Evolutionary conservation across 2,113 vertebrate species (phyloP).

Genomic region (Gorsachius goisagi): DNA sequence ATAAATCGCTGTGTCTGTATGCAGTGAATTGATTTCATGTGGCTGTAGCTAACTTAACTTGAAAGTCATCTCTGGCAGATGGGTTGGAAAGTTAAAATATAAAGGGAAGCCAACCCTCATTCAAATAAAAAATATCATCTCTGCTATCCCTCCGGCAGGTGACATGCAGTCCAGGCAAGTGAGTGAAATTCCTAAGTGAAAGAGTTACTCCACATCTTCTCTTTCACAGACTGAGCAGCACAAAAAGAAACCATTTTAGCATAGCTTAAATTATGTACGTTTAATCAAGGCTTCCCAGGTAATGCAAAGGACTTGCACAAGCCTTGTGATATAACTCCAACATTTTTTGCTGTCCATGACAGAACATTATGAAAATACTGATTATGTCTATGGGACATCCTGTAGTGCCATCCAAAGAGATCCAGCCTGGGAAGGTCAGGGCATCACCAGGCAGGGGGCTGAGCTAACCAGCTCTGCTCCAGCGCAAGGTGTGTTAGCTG

Average conservation of each 20-base stretch:
- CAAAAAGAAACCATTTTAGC: neutral
- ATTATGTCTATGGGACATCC: neutral
- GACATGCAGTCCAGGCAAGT: neutral
- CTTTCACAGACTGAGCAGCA: neutral
- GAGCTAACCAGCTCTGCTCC: neutral
- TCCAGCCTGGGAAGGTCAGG: neutral
- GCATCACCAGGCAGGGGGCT: neutral
- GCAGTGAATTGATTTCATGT: neutral
- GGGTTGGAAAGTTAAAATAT: neutral
- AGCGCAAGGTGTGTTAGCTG: neutral
- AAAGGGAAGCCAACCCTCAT: neutral
- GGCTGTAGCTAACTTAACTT: neutral
- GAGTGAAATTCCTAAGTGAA: neutral
- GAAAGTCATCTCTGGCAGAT: neutral
- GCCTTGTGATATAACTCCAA: neutral
- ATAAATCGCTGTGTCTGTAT: neutral
- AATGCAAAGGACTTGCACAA: neutral
- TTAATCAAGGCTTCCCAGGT: neutral
- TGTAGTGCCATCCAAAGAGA: neutral
- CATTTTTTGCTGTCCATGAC: neutral
- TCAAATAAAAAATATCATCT: neutral
- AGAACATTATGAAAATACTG: neutral
- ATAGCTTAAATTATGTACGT: neutral
- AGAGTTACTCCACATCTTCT: neutral
- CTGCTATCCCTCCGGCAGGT: neutral